Evolutionary conservation across 2,888 invertebrate genomes (phyloP), one percentile per base, ranked within the genome.

Genomic region (Nephrotoma flavescens): DNA sequence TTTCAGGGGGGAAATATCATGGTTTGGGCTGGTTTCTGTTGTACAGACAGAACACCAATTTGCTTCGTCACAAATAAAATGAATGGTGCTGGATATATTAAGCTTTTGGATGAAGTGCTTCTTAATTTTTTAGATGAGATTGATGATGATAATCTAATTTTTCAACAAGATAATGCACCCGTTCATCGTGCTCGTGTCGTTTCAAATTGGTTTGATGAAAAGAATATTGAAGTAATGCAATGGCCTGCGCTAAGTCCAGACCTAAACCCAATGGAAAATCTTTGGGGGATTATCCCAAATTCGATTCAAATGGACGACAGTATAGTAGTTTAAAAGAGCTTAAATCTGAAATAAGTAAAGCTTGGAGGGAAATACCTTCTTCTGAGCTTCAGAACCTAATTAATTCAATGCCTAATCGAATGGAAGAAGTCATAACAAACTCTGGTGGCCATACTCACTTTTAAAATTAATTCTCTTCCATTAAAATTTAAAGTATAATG

Each of bases 171-270:
- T 86, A 86, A 86, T 19, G 86, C 52, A 45, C 52, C 86, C 41
- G 86, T 86, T 9, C 86, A 86, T 47, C 7, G 12, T 9, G 47
- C 15, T 86, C 41, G 86, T 86, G 45, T 41, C 47, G 41, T 31
- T 31, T 31, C 31, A 31, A 31, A 31, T 31, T 31, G 31, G 31
- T 31, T 31, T 31, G 31, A 31, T 86, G 41, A 86, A 41, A 86
- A 57, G 1, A 57, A 86, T 42, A 47, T 86, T 42, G 52, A 47
- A 52, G 47, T 86, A 45, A 57, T 86, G 57, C 71, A 57, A 52
- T 86, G 86, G 86, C 86, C 86, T 42, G 52, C 86, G 4, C 86
- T 19, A 41, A 86, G 86, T 71, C 86, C 57, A 15, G 57, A 86
- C 41, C n/a, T 57, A 86, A 31, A 86, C 52, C 19, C 19, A 9